Conservation (phyloP, 1,140 invertebrate genomes). For the Subanguina moxae region DNA sequence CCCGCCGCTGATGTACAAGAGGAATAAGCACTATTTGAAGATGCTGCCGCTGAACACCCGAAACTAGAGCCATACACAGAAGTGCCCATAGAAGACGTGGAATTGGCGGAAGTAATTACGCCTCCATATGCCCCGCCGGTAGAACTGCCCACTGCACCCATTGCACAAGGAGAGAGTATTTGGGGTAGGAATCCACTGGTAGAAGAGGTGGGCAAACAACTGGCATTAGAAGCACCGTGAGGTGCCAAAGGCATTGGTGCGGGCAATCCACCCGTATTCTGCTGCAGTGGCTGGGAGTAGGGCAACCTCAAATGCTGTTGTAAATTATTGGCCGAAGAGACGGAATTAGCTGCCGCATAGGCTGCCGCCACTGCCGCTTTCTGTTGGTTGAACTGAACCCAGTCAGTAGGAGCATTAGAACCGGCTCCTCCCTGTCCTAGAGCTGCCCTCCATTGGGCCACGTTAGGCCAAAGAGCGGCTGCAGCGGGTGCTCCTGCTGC, state of each 20-base stretch:
- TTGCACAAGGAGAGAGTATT: not conserved
- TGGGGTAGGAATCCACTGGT: not conserved
- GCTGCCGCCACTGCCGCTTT: not conserved
- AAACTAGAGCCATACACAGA: not conserved
- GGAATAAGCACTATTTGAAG: too few species aligned
- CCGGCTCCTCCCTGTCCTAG: not conserved
- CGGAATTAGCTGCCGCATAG: not conserved
- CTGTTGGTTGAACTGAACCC: conserved; percentile 11
- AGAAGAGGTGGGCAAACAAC: not conserved
- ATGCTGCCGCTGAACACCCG: too few species aligned
- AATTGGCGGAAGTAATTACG: not conserved
- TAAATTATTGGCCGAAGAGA: not conserved
- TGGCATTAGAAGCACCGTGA: not conserved
- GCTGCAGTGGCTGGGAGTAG: not conserved
- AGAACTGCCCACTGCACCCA: not conserved
- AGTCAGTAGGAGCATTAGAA: not conserved
- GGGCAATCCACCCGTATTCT: not conserved
- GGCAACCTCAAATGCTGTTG: conserved; percentile 3
- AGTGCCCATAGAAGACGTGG: not conserved
- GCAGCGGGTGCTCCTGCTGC: not conserved
- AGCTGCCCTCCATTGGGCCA: conserved; percentile 3
- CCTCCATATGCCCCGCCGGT: not conserved
- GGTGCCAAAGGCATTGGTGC: not conserved
- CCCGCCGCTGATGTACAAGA: too few species aligned
- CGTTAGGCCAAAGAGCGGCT: not conserved